Base-by-base conservation (phyloP, 2,888 invertebrate genomes). In the Cosmia trapezina region DNA sequence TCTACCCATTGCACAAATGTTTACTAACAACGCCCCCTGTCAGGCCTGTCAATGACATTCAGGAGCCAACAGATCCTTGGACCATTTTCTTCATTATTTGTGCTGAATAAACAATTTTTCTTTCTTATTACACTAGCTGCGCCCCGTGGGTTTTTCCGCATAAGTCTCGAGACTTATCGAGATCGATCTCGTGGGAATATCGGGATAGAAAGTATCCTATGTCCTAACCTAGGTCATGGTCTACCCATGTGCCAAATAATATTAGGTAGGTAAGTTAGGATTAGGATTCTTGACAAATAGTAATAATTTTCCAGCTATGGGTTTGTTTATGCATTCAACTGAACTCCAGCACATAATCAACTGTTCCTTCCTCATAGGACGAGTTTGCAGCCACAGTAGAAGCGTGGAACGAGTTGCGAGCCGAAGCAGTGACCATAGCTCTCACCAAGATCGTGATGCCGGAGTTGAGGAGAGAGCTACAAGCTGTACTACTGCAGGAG, bases 341-440 rank as follows among this genome's bases (percentile, higher is more conserved):
- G 5, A n/a, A n/a, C 11, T 43, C 17, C 12, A 69, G 47, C 5
- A 33, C 8, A 49, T 41, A n/a, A 47, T 19, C 56, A 51, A 12
- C 4, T n/a, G 1, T 54, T 63, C 3, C 12, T 73, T 47, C 17
- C 0, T 37, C 12, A 37, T 63, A 98, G 97, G 99, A 99, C 94
- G 99, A 99, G 93, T 99, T 99, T 93, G 99, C 99, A 85, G 98
- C 98, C 84, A 98, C 98, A 82, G 99, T 99, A 0, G 98, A 99
- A 91, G 99, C 99, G 86, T 99, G 99, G 99, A 99, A 99, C 94
- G 97, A 97, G 2, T 91, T 99, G 65, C 97, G 99, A 56, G 97
- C 97, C 2, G 98, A 98, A 87, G 98, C 99, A 70, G 98, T 99
- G 0, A 98, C 98, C 87, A 96, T 98, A 77, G 99, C 99, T 0